Percentiles rank a stretch among this genome's conserved stretches.
Conservation (phyloP, 2,113 vertebrate genomes). For the Takifugu flavidus region DNA sequence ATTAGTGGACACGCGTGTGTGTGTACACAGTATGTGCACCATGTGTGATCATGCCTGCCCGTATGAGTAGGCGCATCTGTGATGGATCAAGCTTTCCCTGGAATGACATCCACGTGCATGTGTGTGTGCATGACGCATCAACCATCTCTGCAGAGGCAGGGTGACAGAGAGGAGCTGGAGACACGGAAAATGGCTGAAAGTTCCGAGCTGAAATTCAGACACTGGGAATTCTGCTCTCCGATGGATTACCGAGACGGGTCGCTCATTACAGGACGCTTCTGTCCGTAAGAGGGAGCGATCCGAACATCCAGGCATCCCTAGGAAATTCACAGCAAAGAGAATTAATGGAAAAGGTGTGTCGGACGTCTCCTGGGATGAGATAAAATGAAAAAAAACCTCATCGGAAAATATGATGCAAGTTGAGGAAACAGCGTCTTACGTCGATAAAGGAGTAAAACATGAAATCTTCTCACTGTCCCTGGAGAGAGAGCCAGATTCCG, state of each 20-base stretch:
- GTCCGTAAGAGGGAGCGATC: too few species aligned
- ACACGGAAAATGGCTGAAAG: slow-evolving; percentile 48
- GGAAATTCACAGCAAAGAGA: too few species aligned
- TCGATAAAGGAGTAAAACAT: neutral
- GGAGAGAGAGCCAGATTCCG: neutral
- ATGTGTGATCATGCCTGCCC: slow-evolving; percentile 26
- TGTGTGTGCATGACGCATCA: slow-evolving; percentile 47
- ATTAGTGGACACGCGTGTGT: slow-evolving; percentile 5
- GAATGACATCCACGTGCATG: slow-evolving; percentile 51
- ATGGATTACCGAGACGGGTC: neutral
- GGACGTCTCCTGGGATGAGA: too few species aligned
- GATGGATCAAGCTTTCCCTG: slow-evolving; percentile 59
- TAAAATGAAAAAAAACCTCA: too few species aligned
- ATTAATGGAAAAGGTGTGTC: too few species aligned
- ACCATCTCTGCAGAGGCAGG: slow-evolving; percentile 53
- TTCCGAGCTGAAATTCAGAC: slow-evolving; percentile 10
- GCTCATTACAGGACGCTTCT: neutral
- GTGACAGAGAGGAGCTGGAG: slow-evolving; percentile 55
- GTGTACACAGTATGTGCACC: slow-evolving; percentile 19
- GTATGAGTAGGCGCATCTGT: slow-evolving; percentile 47
- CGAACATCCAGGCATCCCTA: too few species aligned
- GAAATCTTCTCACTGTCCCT: neutral
- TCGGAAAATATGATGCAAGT: neutral
- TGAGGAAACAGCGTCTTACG: neutral
- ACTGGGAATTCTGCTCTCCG: neutral